Evolutionary conservation across 2,113 vertebrate species (phyloP), one percentile per base, ranked within the genome.

Genomic region (Atrichornis clamosus): DNA sequence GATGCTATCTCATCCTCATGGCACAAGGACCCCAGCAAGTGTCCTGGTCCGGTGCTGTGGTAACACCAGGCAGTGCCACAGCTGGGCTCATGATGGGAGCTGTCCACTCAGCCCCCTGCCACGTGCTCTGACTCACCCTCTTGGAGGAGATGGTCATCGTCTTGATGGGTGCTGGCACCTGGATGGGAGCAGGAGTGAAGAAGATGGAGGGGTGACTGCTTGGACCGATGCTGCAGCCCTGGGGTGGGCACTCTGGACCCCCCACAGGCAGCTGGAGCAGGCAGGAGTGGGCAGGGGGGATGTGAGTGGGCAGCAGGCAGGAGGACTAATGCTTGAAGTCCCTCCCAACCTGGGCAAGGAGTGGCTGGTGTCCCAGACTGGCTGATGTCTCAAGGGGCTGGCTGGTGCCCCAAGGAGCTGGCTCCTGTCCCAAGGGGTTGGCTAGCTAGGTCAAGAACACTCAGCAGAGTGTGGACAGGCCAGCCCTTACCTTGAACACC

Each of bases 141-240:
- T 99, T 99, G 37, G 99, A 99, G 85, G 99, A 99, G 96, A 99
- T 99, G 97, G 99, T 99, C 99, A 99, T 99, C 1, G 99, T 99
- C 94, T 99, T 99, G 79, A 99, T 98, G 28, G 99, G 96, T 6
- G 98, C 99, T 20, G 99, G 99, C 73, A 99, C 98, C 99, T 99
- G 95, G 69, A 97, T 15, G 52, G 46, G 82, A 79, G 63, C 41
- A 93, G 60, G 11, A 93, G 53, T 5, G 3, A 90, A 94, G 35
- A 56, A 94, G 53, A 86, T 46, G 32, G 55, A 94, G 44, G 14
- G 27, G 26, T 2, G 3, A 72, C 15, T 12, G 1, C 53, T 24
- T 32, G 21, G 50, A 42, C n/a, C 19, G 41, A 35, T 0, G 1
- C 26, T 58, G 32, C 41, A 72, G 56, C 19, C 50, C 47, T 9